These are phyloP conservation scores for Prionace glauca DNA, from an alignment of 2,797 vertebrate genomes.

Conservation along the genomic window DNA sequence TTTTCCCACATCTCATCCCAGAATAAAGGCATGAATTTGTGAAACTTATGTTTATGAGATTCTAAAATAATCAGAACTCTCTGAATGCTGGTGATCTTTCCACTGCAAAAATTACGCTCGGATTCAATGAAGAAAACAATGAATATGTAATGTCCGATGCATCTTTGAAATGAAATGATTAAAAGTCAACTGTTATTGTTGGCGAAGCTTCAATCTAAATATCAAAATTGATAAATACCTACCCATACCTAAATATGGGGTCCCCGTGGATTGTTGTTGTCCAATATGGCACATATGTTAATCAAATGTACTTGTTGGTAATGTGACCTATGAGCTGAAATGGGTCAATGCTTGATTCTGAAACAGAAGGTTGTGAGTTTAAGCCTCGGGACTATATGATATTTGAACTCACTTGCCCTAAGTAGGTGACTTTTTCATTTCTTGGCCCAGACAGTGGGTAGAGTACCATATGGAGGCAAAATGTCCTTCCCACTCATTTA, in stretches of 20 bases:
- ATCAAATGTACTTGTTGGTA: conserved; percentile 29
- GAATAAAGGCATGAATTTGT: neutral
- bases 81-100: neutral
- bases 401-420: conserved; percentile 31
- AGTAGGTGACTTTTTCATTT: conserved; percentile 20
- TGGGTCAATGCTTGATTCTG: conserved; percentile 22
- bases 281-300: conserved; percentile 24
- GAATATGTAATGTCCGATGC: conserved; percentile 31
- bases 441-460: neutral
- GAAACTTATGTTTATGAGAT: neutral
- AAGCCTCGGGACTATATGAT: neutral
- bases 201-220: conserved; percentile 21
- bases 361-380: conserved; percentile 30
- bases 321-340: conserved; percentile 18
- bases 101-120: conserved; percentile 9
- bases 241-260: neutral
- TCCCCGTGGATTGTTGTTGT: neutral
- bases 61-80: neutral
- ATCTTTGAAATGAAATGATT: conserved; percentile 32
- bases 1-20: neutral
- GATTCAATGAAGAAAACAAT: conserved; percentile 34
- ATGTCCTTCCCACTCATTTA: neutral
- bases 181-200: conserved; percentile 15
- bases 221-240: conserved; percentile 18
- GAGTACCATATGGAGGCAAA: neutral